These are phyloP conservation scores for Rotaria socialis DNA, from an alignment of 2,888 invertebrate species.

Conservation along the genomic window DNA sequence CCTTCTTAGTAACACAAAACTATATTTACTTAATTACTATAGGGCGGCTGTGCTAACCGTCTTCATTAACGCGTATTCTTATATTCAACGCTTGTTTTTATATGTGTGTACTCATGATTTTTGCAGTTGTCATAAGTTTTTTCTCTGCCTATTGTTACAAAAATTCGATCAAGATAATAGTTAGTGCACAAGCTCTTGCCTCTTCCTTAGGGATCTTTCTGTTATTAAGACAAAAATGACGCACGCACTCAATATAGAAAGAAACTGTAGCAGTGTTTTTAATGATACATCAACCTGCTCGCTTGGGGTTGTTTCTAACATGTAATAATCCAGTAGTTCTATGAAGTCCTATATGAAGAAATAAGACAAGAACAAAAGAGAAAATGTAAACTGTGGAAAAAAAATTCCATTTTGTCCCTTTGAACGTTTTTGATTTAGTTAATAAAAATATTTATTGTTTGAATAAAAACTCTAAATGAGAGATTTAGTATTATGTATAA, in stretches of 20 bases:
- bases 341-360: neutral
- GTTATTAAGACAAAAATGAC: neutral
- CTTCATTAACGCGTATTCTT: neutral
- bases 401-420: neutral
- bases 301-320: neutral
- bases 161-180: constrained; percentile 23
- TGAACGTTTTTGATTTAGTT: neutral
- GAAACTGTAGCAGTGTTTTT: neutral
- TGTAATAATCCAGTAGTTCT: neutral
- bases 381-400: neutral
- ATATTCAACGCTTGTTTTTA: neutral
- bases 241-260: neutral
- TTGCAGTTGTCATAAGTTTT: neutral
- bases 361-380: neutral
- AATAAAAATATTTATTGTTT: neutral
- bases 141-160: neutral
- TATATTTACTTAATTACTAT: neutral
- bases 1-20: neutral
- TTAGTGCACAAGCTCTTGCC: neutral
- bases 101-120: neutral
- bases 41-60: neutral
- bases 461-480: neutral
- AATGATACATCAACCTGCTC: neutral
- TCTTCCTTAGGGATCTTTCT: neutral
- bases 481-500: neutral